Evolutionary conservation across 2,888 invertebrate species (phyloP), one percentile per base, ranked within the genome.

Genomic region (Ischnura elegans): DNA sequence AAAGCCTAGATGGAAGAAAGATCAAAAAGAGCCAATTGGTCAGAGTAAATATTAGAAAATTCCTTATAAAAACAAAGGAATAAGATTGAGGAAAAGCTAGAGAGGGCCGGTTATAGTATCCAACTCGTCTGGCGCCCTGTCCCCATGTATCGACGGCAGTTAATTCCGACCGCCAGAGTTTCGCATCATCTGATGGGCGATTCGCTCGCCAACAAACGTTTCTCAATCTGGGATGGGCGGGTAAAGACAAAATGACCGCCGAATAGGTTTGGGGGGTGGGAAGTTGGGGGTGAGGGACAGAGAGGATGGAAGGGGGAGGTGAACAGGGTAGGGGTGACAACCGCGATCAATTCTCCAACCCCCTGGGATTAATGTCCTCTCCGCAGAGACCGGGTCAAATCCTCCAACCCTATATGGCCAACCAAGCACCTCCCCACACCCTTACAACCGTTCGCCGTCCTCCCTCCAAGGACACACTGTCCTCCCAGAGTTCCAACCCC

Each of bases 151-250:
- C 25, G 61, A 61, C 21, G 66, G 61, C 61, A 90, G 90, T 90
- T 90, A 90, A 90, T 90, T 90, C 90, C 90, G 19, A 43, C n/a
- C 25, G 55, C 55, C 87, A 47, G 61, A 43, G 90, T 90, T 90
- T 90, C 61, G 90, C 55, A 90, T 66, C 90, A 90, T 61, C 61
- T 90, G 90, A 90, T 90, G 90, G 90, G 90, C 45, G 90, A 90
- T 90, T 90, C 66, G 90, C 90, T 61, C 61, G 42, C 76, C 55
- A 61, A 43, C 90, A 90, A 90, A 90, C 61, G 90, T 45, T 90
- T 61, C 90, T 66, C 61, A 45, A 55, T 61, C 43, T 13, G 61
- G 61, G 45, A 61, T 36, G 36, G 76, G 29, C 10, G 36, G 29
- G 76, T 2, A n/a, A 13, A 36, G 76, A 25, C 5, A 5, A 5